Percentiles rank a stretch among this genome's conserved stretches.
These are phyloP conservation scores for Sardinella longiceps DNA, from an alignment of 2,797 vertebrate species.

Conservation along the genomic window DNA sequence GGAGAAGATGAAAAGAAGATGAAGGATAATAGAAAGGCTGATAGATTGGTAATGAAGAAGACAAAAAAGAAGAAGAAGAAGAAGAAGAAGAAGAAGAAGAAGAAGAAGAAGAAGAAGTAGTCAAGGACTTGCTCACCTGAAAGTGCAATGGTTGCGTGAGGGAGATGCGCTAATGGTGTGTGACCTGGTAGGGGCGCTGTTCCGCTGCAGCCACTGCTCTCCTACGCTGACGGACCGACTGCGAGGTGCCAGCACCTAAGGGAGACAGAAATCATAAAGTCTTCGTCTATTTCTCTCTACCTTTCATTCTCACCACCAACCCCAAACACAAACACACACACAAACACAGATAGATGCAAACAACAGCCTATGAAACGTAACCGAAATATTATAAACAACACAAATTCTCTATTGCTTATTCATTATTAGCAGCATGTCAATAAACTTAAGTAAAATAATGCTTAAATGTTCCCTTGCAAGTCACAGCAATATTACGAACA, in stretches of 20 bases:
- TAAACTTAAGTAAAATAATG: too few species aligned
- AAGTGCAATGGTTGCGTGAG: conserved; percentile 69
- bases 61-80: too few species aligned
- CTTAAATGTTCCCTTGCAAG: not conserved
- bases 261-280: not conserved
- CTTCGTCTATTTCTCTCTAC: not conserved
- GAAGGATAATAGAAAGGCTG: not conserved
- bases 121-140: conserved; percentile 64
- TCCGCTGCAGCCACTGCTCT: conserved; percentile 72
- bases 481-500: not conserved
- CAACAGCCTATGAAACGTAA: not conserved
- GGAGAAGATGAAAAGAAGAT: not conserved
- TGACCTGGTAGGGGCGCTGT: conserved; percentile 68
- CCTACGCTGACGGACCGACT: conserved; percentile 82
- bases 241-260: conserved; percentile 62
- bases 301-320: not conserved
- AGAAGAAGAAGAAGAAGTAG: not conserved
- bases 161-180: conserved; percentile 78
- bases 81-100: too few species aligned
- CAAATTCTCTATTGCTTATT: not conserved
- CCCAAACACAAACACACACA: not conserved
- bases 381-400: not conserved
- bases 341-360: not conserved
- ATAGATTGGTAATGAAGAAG: too few species aligned
- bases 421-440: too few species aligned